Percentiles rank a stretch among this genome's conserved stretches.
These are phyloP conservation scores for Rotaria magnacalcarata DNA, from an alignment of 2,888 invertebrate species.

Conservation along the genomic window DNA sequence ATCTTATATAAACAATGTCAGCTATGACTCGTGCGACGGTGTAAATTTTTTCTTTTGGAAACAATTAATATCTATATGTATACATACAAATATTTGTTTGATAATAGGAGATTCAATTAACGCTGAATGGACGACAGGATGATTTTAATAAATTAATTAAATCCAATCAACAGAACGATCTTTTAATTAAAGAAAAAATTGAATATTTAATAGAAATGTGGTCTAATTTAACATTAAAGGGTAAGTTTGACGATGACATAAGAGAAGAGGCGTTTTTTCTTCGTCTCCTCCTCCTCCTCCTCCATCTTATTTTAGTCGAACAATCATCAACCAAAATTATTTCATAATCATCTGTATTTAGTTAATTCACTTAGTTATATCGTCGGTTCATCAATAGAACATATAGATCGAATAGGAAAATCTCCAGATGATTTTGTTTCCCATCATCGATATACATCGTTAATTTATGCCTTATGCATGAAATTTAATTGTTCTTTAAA, in stretches of 20 bases:
- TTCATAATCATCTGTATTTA: not conserved
- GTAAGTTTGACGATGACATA: not conserved
- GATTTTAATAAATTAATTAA: not conserved
- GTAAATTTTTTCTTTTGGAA: no score
- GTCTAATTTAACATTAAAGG: not conserved
- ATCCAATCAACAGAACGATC: not conserved
- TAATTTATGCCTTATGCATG: no score
- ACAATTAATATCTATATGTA: no score
- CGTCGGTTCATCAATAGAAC: not conserved
- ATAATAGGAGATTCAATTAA: not conserved
- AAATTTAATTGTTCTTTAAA: no score
- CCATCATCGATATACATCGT: no score
- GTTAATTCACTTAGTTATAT: constrained; percentile 1
- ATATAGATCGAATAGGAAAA: not conserved
- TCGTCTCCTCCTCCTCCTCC: no score
- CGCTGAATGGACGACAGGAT: not conserved
- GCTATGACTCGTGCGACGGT: no score
- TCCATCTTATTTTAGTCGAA: not conserved
- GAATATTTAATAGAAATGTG: not conserved
- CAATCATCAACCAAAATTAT: not conserved
- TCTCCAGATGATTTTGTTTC: not conserved
- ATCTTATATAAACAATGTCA: no score
- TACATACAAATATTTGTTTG: not conserved
- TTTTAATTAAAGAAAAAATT: not conserved
- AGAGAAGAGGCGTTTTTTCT: no score